Percentiles rank a stretch among this genome's conserved stretches.
Conservation (phyloP, 2,888 invertebrate genomes). For the Mayetiola destructor region DNA sequence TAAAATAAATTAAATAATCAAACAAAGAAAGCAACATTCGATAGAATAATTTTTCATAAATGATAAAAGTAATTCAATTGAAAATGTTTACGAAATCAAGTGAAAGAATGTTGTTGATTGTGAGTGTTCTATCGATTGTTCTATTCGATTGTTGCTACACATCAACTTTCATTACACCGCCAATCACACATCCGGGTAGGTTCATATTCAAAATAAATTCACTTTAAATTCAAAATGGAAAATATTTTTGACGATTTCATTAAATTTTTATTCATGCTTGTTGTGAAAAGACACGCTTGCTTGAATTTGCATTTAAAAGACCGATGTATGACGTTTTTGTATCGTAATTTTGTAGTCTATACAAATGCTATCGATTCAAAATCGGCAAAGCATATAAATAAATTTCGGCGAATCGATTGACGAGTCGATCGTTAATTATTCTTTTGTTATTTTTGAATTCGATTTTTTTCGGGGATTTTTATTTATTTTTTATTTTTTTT, state of each 20-base stretch:
- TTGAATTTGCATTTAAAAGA: too few species aligned
- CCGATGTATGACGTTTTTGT: not conserved
- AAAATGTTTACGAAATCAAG: constrained; percentile 6
- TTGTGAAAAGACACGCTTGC: too few species aligned
- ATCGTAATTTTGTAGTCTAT: not conserved
- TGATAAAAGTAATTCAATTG: not conserved
- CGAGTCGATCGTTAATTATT: not conserved
- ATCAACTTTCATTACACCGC: constrained; percentile 1
- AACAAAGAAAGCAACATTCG: not conserved
- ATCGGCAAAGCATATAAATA: not conserved
- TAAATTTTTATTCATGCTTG: too few species aligned
- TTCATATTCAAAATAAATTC: not conserved
- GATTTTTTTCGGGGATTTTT: not conserved
- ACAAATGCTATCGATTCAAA: not conserved
- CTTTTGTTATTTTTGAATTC: not conserved
- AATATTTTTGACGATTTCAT: too few species aligned
- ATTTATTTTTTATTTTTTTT: not conserved
- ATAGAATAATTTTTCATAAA: too few species aligned
- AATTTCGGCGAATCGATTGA: not conserved
- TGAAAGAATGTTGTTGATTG: not conserved
- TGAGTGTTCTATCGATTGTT: not conserved
- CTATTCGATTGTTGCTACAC: not conserved
- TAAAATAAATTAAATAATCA: not conserved
- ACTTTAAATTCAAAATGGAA: too few species aligned
- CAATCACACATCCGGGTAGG: constrained; percentile 5